phyloP scores from a whole-genome alignment of 2,888 invertebrate species.

The Eudemis profundana region DNA sequence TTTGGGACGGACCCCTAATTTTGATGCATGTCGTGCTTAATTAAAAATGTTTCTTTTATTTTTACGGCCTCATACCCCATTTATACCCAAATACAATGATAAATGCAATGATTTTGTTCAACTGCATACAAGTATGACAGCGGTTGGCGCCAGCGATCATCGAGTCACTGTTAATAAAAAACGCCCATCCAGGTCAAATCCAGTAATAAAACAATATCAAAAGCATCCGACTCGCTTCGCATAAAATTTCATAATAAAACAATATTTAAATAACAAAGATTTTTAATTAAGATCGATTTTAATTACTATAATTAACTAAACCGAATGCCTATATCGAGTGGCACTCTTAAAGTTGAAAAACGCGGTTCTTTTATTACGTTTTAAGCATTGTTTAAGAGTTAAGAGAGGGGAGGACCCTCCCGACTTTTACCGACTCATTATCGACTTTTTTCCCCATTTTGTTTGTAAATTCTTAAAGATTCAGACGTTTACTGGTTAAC shows the following conservation, averaged over 20 bases:
- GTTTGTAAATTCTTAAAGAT: slow-evolving; percentile 64
- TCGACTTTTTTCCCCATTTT: slow-evolving; percentile 73
- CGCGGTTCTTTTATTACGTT: slow-evolving; percentile 78
- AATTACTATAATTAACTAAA: slow-evolving; percentile 65
- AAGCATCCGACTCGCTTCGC: slow-evolving; percentile 14
- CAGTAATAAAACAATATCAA: slow-evolving; percentile 3
- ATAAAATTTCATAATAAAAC: slow-evolving; percentile 27
- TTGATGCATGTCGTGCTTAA: slow-evolving; percentile 7
- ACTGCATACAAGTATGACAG: not conserved
- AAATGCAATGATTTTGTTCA: slow-evolving; percentile 20
- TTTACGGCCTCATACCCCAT: slow-evolving; percentile 16
- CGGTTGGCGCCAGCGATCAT: slow-evolving; percentile 22
- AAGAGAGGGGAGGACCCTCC: slow-evolving; percentile 71
- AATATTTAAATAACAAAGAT: slow-evolving; percentile 30
- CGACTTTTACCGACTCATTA: slow-evolving; percentile 78
- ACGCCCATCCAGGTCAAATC: slow-evolving; percentile 4
- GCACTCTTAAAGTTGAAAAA: slow-evolving; percentile 60
- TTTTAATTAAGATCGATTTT: slow-evolving; percentile 52
- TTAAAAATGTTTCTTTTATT: slow-evolving; percentile 17
- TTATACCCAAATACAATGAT: slow-evolving; percentile 24
- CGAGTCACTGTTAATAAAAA: slow-evolving; percentile 18
- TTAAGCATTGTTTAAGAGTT: slow-evolving; percentile 81
- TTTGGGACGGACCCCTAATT: not conserved
- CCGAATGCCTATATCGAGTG: slow-evolving; percentile 53
- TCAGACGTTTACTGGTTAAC: slow-evolving; percentile 59